Base-by-base conservation (phyloP, 2,113 vertebrate genomes). In the Gorsachius goisagi region DNA sequence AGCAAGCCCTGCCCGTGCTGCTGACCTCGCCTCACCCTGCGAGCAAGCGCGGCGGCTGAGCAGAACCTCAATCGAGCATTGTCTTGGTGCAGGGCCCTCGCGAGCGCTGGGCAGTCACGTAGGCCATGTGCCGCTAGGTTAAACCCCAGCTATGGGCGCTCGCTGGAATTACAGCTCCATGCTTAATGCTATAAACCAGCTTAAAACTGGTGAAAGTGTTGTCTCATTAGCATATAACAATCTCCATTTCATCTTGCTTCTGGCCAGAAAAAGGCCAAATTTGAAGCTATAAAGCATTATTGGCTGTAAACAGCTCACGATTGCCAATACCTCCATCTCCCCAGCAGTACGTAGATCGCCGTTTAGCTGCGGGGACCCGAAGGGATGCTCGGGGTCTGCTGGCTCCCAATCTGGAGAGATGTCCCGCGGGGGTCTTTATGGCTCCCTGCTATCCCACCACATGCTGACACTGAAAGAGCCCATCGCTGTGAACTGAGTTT, bases 41-140 rank as follows among this genome's bases (percentile, higher is more conserved):
- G 19, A 73, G 59, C 45, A 3, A 44, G 8, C 12, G 32, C 71
- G 8, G 53, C 11, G 32, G 37, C 79, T 20, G 71, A 92, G 89
- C 62, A 4, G 66, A 77, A 35, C 93, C 49, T 96, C 97, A 96
- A 93, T 96, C 5, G 37, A 11, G 77, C 45, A 96, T 97, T 97
- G 96, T 97, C 78, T 71, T 16, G 91, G 64, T 72, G 72, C 86
- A 39, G 92, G 89, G 91, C 66, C 82, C 73, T 76, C 23, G 45
- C 16, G 5, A 59, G 39, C 0, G 1, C 66, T 6, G 35, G 86
- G 81, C 23, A 66, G 93, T 95, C 97, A 97, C 82, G 91, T 91
- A 96, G 94, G 52, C 94, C 52, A 1, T 63, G 73, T 55, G 67
- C 58, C 4, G 26, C 73, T 64, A 63, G 85, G 94, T 75, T 97